Conservation (phyloP, 2,797 vertebrate genomes). For the Arnoldichthys spilopterus region DNA sequence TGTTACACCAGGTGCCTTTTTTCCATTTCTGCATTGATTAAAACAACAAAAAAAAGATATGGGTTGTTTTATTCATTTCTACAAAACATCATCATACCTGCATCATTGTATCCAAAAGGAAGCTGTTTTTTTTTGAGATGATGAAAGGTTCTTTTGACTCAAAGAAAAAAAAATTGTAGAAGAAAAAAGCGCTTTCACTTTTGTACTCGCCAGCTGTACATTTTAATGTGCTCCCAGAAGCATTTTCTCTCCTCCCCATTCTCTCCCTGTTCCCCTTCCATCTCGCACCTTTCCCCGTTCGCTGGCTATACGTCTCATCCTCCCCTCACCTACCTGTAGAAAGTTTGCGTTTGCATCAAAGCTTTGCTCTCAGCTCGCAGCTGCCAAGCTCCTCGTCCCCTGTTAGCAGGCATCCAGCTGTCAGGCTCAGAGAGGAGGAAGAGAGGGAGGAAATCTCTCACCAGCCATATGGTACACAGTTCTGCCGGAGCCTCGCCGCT, state of each 20-base stretch:
- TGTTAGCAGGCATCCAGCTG: conserved; percentile 87
- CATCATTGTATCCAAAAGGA: conserved; percentile 72
- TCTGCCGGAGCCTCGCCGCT: conserved; percentile 81
- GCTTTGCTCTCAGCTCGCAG: conserved; percentile 87
- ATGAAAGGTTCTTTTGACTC: conserved; percentile 74
- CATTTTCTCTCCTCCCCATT: conserved; percentile 65
- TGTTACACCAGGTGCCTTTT: conserved; percentile 43
- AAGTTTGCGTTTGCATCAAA: conserved; percentile 84
- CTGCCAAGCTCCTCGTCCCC: conserved; percentile 89
- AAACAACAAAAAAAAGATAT: conserved; percentile 55
- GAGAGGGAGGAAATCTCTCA: conserved; percentile 88
- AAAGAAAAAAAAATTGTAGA: conserved; percentile 59
- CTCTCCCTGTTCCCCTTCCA: conserved; percentile 54
- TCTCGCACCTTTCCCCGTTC: conserved; percentile 59
- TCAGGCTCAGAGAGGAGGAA: conserved; percentile 83
- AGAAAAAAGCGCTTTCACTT: conserved; percentile 61
- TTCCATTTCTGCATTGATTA: conserved; percentile 46
- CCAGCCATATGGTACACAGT: conserved; percentile 93
- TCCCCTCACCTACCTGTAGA: conserved; percentile 82
- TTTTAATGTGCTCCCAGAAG: conserved; percentile 81
- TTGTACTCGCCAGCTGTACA: conserved; percentile 77
- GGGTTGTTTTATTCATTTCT: conserved; percentile 62
- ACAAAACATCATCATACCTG: conserved; percentile 71
- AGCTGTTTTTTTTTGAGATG: conserved; percentile 62
- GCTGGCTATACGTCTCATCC: conserved; percentile 72